Evolutionary conservation across 2,797 vertebrate genomes (phyloP).

Genomic region (Pempheris klunzingeri): DNA sequence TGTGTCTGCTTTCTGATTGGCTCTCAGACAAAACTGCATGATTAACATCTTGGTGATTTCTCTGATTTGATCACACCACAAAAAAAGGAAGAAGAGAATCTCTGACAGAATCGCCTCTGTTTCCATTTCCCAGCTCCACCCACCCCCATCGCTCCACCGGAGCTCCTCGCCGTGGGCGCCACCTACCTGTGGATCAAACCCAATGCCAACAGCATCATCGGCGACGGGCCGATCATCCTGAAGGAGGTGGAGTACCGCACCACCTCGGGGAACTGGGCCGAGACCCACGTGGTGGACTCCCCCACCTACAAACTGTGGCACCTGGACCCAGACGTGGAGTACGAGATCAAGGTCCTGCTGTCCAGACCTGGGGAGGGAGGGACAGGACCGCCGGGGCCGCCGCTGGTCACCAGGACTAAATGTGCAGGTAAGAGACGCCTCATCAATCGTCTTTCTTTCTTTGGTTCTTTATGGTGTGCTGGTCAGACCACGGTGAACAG

Average conservation of each 20-base stretch:
- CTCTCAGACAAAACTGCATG: not conserved
- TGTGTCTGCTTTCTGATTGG: slow-evolving; percentile 3
- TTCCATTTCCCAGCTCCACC: slow-evolving; percentile 88
- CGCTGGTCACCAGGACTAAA: slow-evolving; percentile 95
- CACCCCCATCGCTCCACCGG: slow-evolving; percentile 94
- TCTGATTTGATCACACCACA: not conserved
- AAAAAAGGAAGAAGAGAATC: not conserved
- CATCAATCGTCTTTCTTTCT: too few relatives aligned
- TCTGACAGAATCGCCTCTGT: not conserved
- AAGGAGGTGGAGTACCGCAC: slow-evolving; percentile 98
- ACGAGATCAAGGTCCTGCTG: slow-evolving; percentile 96
- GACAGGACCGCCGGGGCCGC: slow-evolving; percentile 93
- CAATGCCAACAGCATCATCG: slow-evolving; percentile 98
- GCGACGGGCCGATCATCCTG: slow-evolving; percentile 95
- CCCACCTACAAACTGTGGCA: slow-evolving; percentile 98
- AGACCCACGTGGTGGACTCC: slow-evolving; percentile 95
- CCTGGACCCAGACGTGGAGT: slow-evolving; percentile 96
- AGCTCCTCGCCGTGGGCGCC: slow-evolving; percentile 94
- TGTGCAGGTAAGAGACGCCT: slow-evolving; percentile 90
- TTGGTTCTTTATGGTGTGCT: too few relatives aligned
- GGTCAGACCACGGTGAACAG: too few relatives aligned
- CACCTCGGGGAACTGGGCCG: slow-evolving; percentile 95
- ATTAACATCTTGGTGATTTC: not conserved
- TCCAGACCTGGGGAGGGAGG: slow-evolving; percentile 95
- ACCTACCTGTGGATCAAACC: slow-evolving; percentile 99